phyloP scores from a whole-genome alignment of 2,797 vertebrate species.

The Furcifer pardalis region DNA sequence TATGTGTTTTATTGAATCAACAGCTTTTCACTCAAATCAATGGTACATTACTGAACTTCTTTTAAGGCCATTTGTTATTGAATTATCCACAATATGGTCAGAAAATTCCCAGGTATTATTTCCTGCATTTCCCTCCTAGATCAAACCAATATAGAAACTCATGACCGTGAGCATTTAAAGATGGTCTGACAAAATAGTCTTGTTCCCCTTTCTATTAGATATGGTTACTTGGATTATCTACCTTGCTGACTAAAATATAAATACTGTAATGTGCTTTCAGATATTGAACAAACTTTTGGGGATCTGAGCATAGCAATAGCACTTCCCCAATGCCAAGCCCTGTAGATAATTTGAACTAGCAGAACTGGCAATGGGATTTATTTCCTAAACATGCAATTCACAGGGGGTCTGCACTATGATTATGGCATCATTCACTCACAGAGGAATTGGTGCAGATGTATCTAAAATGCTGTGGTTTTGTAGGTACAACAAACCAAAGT shows the following conservation, averaged over 20 bases:
- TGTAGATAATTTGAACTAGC: neutral
- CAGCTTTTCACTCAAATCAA: conserved; percentile 34
- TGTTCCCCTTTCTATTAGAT: conserved; percentile 34
- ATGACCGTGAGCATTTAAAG: neutral
- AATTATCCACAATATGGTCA: conserved; percentile 38
- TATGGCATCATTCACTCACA: neutral
- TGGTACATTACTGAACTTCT: conserved; percentile 29
- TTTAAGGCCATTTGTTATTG: conserved; percentile 51
- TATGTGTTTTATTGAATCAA: neutral
- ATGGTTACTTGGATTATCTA: conserved; percentile 22
- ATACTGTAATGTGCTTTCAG: neutral
- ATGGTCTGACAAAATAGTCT: conserved; percentile 12
- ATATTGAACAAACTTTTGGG: neutral
- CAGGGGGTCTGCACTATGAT: neutral
- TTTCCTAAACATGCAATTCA: neutral
- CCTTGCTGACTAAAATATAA: conserved; percentile 36
- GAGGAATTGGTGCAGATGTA: neutral
- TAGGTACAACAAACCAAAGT: neutral
- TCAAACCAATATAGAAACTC: conserved; percentile 36
- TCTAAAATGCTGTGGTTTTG: neutral
- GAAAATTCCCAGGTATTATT: conserved; percentile 36
- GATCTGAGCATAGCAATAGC: neutral
- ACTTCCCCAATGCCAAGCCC: neutral
- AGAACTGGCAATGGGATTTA: neutral
- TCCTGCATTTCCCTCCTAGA: conserved; percentile 17